phyloP scores from a whole-genome alignment of 2,113 vertebrate genomes.

The Nerophis lumbriciformis region DNA sequence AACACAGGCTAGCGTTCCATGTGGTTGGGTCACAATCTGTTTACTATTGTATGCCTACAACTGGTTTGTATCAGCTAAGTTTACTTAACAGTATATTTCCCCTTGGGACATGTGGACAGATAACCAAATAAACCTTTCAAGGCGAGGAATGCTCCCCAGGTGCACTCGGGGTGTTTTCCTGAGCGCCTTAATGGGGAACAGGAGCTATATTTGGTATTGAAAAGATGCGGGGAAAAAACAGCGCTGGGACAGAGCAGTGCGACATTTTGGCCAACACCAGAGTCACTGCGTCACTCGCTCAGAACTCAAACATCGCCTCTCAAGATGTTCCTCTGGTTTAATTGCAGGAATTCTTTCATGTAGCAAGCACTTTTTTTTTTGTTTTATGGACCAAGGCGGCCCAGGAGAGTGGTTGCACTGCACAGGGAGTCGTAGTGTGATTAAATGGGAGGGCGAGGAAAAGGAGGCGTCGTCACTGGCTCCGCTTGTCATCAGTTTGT shows the following conservation, averaged over 20 bases:
- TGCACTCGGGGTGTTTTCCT: conserved; percentile 44
- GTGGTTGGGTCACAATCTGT: conserved; percentile 55
- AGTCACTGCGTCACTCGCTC: conserved; percentile 8
- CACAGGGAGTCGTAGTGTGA: conserved; percentile 36
- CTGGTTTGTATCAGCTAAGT: conserved; percentile 69
- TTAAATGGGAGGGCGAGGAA: conserved; percentile 7
- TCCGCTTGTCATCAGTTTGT: conserved; percentile 55
- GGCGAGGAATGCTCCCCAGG: conserved; percentile 63
- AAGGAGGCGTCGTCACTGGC: conserved; percentile 49
- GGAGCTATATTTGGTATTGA: conserved; percentile 42
- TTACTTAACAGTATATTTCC: conserved; percentile 71
- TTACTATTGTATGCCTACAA: conserved; percentile 66
- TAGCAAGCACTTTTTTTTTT: conserved; percentile 78
- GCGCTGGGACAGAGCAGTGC: too few relatives aligned
- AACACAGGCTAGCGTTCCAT: conserved; percentile 38
- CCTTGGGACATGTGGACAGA: conserved; percentile 64
- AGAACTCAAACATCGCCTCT: conserved; percentile 72
- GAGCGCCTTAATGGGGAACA: conserved; percentile 33
- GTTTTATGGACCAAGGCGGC: conserved; percentile 54
- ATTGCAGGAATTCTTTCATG: conserved; percentile 83
- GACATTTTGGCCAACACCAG: too few relatives aligned
- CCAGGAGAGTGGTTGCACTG: conserved; percentile 55
- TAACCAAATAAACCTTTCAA: conserved; percentile 74
- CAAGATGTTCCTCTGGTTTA: conserved; percentile 79
- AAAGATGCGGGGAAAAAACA: too few relatives aligned